Conservation (phyloP, 1,140 invertebrate genomes). For the Leucophenga varia region DNA sequence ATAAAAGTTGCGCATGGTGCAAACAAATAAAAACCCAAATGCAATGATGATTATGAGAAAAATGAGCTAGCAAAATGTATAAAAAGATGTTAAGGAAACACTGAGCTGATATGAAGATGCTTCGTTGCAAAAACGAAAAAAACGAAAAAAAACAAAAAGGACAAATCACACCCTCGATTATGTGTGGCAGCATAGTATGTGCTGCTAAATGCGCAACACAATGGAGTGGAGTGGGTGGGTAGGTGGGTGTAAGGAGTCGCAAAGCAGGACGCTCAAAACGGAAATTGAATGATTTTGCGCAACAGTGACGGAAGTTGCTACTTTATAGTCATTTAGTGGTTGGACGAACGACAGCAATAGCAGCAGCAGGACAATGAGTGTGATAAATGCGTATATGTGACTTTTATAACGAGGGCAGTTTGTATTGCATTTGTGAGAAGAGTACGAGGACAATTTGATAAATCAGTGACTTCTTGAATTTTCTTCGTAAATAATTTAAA, state of each 20-base stretch:
- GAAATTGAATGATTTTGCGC: conserved; percentile 56
- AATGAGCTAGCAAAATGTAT: neutral
- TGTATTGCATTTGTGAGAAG: neutral
- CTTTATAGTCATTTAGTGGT: conserved; percentile 56
- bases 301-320: conserved; percentile 54
- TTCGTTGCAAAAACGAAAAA: neutral
- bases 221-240: neutral
- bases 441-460: neutral
- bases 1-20: conserved; percentile 27
- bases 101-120: conserved; percentile 4
- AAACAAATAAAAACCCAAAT: neutral
- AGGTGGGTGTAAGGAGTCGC: conserved; percentile 10
- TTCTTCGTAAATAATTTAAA: neutral
- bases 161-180: conserved; percentile 55
- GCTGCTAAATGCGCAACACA: neutral
- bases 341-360: conserved; percentile 25
- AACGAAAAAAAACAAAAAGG: conserved; percentile 28
- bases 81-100: conserved; percentile 1
- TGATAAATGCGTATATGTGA: too few species aligned
- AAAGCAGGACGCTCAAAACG: conserved; percentile 20
- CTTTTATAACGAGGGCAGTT: neutral
- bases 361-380: too few species aligned
- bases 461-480: conserved; percentile 2
- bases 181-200: conserved; percentile 21
- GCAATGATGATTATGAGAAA: neutral